Evolutionary conservation across 2,888 invertebrate species (phyloP).

Genomic region (Mechanitis messenoides): DNA sequence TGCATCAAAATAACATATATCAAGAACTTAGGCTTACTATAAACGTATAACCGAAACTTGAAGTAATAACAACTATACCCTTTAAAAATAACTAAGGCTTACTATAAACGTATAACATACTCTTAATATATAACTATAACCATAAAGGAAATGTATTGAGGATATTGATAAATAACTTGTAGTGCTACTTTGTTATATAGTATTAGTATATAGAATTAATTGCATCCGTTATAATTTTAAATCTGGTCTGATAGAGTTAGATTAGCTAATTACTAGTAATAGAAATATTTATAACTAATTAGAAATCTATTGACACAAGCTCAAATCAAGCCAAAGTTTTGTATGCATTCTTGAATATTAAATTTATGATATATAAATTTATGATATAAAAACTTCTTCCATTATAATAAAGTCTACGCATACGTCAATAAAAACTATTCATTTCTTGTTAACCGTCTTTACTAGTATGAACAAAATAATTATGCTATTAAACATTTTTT

Average conservation of each 20-base stretch:
- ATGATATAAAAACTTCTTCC: constrained; percentile 6
- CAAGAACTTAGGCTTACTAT: background rate
- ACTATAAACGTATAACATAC: background rate
- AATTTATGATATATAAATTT: constrained; percentile 5
- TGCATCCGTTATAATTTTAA: too few species aligned
- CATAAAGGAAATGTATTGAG: constrained; percentile 1
- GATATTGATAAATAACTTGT: background rate
- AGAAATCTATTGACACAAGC: background rate
- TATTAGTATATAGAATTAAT: background rate
- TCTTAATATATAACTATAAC: background rate
- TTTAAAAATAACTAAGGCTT: background rate
- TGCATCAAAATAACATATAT: background rate
- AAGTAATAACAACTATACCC: background rate
- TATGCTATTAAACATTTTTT: too few species aligned
- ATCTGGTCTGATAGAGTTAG: too few species aligned
- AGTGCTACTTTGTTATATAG: background rate
- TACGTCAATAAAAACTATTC: constrained; percentile 22
- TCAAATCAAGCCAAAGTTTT: too few species aligned
- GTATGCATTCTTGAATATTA: too few species aligned
- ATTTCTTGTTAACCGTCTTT: constrained; percentile 18
- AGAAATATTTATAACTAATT: too few species aligned
- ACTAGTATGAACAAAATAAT: constrained; percentile 9
- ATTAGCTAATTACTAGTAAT: too few species aligned
- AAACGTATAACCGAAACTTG: background rate
- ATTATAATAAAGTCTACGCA: constrained; percentile 16